Conservation (phyloP, 2,888 invertebrate genomes). For the Hypolimnas misippus region DNA sequence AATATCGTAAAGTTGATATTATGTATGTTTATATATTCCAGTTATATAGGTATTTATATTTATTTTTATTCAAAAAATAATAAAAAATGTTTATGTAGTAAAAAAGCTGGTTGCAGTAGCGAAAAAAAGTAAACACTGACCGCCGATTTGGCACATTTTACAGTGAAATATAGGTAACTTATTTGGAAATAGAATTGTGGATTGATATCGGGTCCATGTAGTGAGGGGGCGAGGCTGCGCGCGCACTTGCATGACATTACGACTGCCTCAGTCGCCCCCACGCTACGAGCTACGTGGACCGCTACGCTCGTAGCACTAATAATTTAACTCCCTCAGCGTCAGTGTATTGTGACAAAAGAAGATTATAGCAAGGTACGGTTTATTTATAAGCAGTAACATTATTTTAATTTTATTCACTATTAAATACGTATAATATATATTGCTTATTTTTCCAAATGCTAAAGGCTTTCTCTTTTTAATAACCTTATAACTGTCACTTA, state of each 20-base stretch:
- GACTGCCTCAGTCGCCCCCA: slow-evolving; percentile 71
- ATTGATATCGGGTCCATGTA: slow-evolving; percentile 78
- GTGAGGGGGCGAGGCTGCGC: slow-evolving; percentile 80
- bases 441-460: background rate
- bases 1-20: background rate
- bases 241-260: slow-evolving; percentile 71
- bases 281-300: slow-evolving; percentile 65
- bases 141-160: slow-evolving; percentile 44
- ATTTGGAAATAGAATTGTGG: slow-evolving; percentile 69
- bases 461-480: slow-evolving; percentile 6
- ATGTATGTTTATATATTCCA: background rate
- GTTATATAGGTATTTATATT: too few relatives aligned
- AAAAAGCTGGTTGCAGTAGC: background rate
- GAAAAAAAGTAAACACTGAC: slow-evolving; percentile 15
- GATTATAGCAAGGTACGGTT: slow-evolving; percentile 38
- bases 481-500: slow-evolving; percentile 14
- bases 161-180: slow-evolving; percentile 64
- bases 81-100: too few relatives aligned
- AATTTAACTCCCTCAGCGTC: slow-evolving; percentile 42
- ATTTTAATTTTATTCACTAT: background rate
- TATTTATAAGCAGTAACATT: slow-evolving; percentile 24
- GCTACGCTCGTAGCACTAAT: slow-evolving; percentile 73
- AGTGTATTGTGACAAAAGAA: slow-evolving; percentile 47
- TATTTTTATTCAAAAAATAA: too few relatives aligned
- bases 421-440: slow-evolving; percentile 1